These are phyloP conservation scores for Melanophora roralis DNA, from an alignment of 2,888 invertebrate genomes.

Conservation along the genomic window DNA sequence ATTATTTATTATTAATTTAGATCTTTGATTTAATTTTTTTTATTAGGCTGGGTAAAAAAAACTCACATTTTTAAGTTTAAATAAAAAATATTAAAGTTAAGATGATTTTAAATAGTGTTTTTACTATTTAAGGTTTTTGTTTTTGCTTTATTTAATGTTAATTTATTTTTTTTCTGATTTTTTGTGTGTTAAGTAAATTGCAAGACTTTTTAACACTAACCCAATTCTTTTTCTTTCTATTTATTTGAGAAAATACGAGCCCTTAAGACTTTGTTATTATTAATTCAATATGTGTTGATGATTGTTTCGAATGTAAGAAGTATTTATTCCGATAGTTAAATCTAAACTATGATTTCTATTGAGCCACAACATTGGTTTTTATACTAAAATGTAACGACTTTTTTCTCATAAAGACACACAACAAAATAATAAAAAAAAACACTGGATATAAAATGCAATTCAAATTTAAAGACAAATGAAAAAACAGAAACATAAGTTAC, in stretches of 20 bases:
- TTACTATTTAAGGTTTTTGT: too few relatives aligned
- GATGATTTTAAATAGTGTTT: too few relatives aligned
- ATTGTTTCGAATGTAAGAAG: too few relatives aligned
- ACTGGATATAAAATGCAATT: slow-evolving; percentile 34
- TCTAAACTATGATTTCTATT: slow-evolving; percentile 73
- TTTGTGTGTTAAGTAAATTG: not conserved
- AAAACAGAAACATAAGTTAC: slow-evolving; percentile 35
- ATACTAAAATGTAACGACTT: slow-evolving; percentile 68
- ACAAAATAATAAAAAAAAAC: slow-evolving; percentile 10
- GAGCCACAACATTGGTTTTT: slow-evolving; percentile 71
- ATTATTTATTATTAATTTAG: too few relatives aligned
- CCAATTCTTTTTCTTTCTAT: slow-evolving; percentile 16
- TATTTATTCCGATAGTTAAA: slow-evolving; percentile 70
- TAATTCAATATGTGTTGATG: slow-evolving; percentile 22
- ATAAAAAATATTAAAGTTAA: too few relatives aligned
- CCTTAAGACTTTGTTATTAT: slow-evolving; percentile 3
- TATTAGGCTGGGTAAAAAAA: too few relatives aligned
- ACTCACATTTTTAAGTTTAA: too few relatives aligned
- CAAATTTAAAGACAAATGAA: slow-evolving; percentile 27
- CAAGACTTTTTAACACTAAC: slow-evolving; percentile 36
- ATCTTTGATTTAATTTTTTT: too few relatives aligned
- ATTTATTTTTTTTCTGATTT: not conserved
- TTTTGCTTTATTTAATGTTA: too few relatives aligned
- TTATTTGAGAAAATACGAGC: not conserved
- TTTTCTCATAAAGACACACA: slow-evolving; percentile 29